A percentile compares a stretch with the other conserved stretches of the same genome.
These are phyloP conservation scores for Coecobrya sp. DNA, from an alignment of 2,888 invertebrate genomes.

Conservation along the genomic window DNA sequence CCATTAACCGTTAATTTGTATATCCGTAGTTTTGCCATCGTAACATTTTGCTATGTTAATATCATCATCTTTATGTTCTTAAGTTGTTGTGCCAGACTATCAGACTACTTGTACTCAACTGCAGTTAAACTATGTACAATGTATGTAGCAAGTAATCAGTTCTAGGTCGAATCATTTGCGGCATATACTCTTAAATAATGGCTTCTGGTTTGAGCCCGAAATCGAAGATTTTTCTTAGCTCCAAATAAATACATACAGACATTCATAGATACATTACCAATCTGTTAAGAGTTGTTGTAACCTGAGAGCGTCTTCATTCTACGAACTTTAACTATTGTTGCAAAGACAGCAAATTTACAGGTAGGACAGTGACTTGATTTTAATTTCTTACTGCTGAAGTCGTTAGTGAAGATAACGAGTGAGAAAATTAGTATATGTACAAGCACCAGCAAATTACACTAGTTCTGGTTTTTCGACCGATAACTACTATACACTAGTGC, in stretches of 20 bases:
- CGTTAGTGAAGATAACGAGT: background rate
- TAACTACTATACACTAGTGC: background rate
- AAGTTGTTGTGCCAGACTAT: no score
- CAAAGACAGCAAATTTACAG: background rate
- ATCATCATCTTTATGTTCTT: no score
- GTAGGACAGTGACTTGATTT: background rate
- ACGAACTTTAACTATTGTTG: background rate
- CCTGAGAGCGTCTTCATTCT: background rate
- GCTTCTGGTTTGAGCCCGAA: background rate
- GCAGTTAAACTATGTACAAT: no score
- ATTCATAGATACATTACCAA: background rate
- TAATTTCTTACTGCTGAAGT: conserved; percentile 8
- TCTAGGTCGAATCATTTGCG: background rate
- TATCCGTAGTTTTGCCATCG: no score
- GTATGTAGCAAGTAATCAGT: background rate
- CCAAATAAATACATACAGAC: background rate
- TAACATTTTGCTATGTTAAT: no score
- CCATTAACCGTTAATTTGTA: no score
- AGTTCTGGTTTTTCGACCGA: background rate
- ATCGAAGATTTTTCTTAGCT: background rate
- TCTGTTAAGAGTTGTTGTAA: background rate
- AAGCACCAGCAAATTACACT: conserved; percentile 1
- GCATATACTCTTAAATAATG: background rate
- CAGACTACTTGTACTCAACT: background rate
- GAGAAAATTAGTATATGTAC: background rate